Evolutionary conservation across 2,113 vertebrate species (phyloP).

Genomic region (Tupaia chinensis): DNA sequence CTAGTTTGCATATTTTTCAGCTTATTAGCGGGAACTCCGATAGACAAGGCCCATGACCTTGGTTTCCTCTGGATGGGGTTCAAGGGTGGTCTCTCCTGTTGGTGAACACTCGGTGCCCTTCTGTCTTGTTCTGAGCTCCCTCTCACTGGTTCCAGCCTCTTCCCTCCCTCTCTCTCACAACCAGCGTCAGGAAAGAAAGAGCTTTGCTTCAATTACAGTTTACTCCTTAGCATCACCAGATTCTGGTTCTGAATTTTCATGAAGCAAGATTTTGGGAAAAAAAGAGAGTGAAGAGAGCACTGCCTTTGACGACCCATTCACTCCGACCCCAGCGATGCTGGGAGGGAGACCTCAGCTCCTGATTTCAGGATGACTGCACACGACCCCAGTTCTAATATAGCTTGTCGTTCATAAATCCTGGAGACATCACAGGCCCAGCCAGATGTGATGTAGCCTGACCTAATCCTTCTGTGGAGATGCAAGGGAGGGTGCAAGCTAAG

Average conservation of each 20-base stretch:
- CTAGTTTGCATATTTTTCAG: conserved; percentile 76
- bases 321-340: fast-evolving
- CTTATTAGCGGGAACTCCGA: conserved; percentile 63
- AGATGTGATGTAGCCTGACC: conserved; percentile 49
- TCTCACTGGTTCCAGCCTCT: neutral
- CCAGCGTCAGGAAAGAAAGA: neutral
- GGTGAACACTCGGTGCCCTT: conserved; percentile 1
- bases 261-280: conserved; percentile 1
- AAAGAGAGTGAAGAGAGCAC: neutral
- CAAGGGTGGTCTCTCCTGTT: neutral
- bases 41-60: conserved; percentile 59
- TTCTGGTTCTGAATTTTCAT: conserved; percentile 13
- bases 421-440: conserved; percentile 29
- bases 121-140: neutral
- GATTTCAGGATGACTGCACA: conserved; percentile 67
- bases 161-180: neutral
- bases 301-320: neutral
- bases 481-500: conserved; percentile 42
- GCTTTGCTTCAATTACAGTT: neutral
- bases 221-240: neutral
- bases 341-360: neutral
- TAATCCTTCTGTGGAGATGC: conserved; percentile 37
- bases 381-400: neutral
- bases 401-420: conserved; percentile 71
- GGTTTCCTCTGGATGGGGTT: neutral